These are phyloP conservation scores for Drosophila neonasuta DNA, from an alignment of 2,888 invertebrate genomes.

Conservation along the genomic window DNA sequence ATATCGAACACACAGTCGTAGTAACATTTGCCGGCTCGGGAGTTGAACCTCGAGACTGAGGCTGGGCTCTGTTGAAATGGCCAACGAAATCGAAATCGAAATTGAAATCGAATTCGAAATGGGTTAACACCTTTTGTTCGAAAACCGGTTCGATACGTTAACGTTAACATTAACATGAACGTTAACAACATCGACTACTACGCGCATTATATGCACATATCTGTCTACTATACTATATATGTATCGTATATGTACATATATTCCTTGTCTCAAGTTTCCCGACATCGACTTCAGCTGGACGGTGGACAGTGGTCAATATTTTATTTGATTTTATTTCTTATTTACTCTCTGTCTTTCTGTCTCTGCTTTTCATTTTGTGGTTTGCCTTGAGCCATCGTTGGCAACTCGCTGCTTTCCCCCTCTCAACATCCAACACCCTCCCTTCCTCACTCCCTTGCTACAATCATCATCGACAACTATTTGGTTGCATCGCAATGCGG, in stretches of 20 bases:
- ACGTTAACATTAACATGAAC: neutral
- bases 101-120: slow-evolving; percentile 61
- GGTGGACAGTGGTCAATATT: slow-evolving; percentile 38
- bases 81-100: slow-evolving; percentile 51
- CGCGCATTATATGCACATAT: neutral
- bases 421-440: neutral
- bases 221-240: neutral
- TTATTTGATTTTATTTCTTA: slow-evolving; percentile 15
- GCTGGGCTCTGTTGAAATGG: slow-evolving; percentile 47
- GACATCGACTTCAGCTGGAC: slow-evolving; percentile 28
- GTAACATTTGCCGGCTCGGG: slow-evolving; percentile 27
- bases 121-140: slow-evolving; percentile 73
- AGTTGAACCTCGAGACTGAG: slow-evolving; percentile 10
- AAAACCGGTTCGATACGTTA: slow-evolving; percentile 45
- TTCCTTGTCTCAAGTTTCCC: slow-evolving; percentile 58
- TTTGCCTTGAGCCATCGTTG: slow-evolving; percentile 71
- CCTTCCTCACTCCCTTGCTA: neutral
- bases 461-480: slow-evolving; percentile 10
- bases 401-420: slow-evolving; percentile 9
- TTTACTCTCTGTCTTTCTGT: neutral
- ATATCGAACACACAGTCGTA: slow-evolving; percentile 44
- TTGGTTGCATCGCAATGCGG: slow-evolving; percentile 68
- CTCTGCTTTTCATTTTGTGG: slow-evolving; percentile 47
- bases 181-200: neutral
- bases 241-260: slow-evolving; percentile 8